phyloP scores from a whole-genome alignment of 2,888 invertebrate genomes.

The Cetonia aurata region DNA sequence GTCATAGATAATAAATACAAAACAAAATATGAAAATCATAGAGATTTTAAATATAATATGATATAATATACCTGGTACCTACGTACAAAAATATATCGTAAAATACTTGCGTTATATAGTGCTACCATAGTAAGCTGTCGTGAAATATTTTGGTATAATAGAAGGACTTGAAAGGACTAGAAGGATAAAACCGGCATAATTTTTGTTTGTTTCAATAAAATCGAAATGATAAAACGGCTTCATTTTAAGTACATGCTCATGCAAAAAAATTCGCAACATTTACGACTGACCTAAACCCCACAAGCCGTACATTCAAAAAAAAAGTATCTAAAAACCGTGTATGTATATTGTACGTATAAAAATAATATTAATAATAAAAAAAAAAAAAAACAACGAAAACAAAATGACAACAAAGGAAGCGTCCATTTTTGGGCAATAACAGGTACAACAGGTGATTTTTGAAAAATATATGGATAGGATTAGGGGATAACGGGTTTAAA shows the following conservation, averaged over 20 bases:
- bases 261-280: slow-evolving; percentile 38
- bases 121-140: slow-evolving; percentile 34
- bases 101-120: slow-evolving; percentile 37
- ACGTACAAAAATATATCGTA: slow-evolving; percentile 24
- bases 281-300: slow-evolving; percentile 16
- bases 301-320: slow-evolving; percentile 29
- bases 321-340: slow-evolving; percentile 15
- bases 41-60: not conserved
- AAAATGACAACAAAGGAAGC: slow-evolving; percentile 35
- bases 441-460: slow-evolving; percentile 40
- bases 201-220: slow-evolving; percentile 3
- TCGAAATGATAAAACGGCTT: slow-evolving; percentile 6
- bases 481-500: slow-evolving; percentile 49
- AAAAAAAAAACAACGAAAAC: slow-evolving; percentile 27
- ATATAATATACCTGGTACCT: slow-evolving; percentile 14
- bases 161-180: slow-evolving; percentile 36
- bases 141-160: slow-evolving; percentile 35
- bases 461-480: not conserved
- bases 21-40: slow-evolving; percentile 24
- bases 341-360: slow-evolving; percentile 4
- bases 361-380: slow-evolving; percentile 15
- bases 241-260: slow-evolving; percentile 46
- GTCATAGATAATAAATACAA: slow-evolving; percentile 18
- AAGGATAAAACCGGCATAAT: slow-evolving; percentile 35
- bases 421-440: slow-evolving; percentile 35